phyloP scores from a whole-genome alignment of 2,888 invertebrate species.

The Adela reaumurella region DNA sequence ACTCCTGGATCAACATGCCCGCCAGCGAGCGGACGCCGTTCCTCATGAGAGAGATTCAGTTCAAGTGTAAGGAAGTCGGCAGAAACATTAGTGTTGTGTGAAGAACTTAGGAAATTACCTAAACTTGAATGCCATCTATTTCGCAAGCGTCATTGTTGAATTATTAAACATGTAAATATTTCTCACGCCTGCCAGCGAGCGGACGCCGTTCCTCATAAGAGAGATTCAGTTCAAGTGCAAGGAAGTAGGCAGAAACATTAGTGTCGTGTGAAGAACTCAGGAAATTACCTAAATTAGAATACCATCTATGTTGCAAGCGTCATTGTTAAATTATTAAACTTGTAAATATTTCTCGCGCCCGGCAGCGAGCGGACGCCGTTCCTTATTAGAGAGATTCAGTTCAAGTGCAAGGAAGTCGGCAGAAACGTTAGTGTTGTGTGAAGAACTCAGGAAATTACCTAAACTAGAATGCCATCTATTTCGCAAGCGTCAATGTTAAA shows the following conservation, averaged over 20 bases:
- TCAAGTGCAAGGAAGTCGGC: constrained; percentile 47
- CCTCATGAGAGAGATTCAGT: constrained; percentile 52
- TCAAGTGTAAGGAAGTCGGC: constrained; percentile 47
- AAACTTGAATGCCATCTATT: too few relatives aligned
- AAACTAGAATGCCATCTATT: too few relatives aligned
- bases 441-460: too few relatives aligned
- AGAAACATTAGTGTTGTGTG: constrained; percentile 20
- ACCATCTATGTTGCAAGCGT: too few relatives aligned
- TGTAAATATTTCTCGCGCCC: too few relatives aligned
- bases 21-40: constrained; percentile 61
- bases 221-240: constrained; percentile 45
- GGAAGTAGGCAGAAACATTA: constrained; percentile 36
- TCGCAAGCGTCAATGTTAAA: too few relatives aligned
- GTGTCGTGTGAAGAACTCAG: too few relatives aligned
- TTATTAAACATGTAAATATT: too few relatives aligned
- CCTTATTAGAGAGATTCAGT: constrained; percentile 52
- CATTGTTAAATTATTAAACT: too few relatives aligned
- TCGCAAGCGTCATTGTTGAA: too few relatives aligned
- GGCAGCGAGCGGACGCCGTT: constrained; percentile 61
- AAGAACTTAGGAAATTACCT: too few relatives aligned
- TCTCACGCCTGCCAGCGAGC: constrained; percentile 55
- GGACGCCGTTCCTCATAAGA: constrained; percentile 61
- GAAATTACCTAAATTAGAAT: too few relatives aligned
- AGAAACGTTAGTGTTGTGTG: constrained; percentile 20
- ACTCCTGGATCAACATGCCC: constrained; percentile 50